phyloP scores from a whole-genome alignment of 2,113 vertebrate species.

The Clarias magur region DNA sequence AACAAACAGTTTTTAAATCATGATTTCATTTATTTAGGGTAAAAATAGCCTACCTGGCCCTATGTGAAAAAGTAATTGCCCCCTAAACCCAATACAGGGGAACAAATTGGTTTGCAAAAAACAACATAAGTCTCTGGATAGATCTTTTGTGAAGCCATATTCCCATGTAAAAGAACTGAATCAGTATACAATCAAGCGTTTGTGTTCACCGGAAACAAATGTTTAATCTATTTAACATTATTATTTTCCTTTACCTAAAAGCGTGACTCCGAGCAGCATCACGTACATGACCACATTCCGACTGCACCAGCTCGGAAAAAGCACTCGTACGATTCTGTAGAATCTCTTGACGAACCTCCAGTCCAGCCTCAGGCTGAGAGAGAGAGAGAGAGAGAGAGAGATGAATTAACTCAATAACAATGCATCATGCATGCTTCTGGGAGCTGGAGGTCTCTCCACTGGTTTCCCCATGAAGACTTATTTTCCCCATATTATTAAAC shows the following conservation, averaged over 20 bases:
- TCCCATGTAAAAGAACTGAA: too few species aligned
- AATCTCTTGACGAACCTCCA: constrained; percentile 83
- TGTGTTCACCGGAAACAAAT: background rate
- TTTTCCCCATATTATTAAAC: background rate
- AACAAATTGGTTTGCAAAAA: too few species aligned
- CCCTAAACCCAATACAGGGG: too few species aligned
- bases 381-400: background rate
- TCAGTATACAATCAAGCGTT: too few species aligned
- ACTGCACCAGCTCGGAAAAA: constrained; percentile 85
- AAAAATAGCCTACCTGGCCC: too few species aligned
- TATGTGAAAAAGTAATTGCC: too few species aligned
- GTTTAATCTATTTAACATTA: background rate
- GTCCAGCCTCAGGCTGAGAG: constrained; percentile 78
- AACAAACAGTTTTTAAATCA: too few species aligned
- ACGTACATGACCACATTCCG: constrained; percentile 85
- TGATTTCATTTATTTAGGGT: too few species aligned
- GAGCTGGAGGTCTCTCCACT: too few species aligned
- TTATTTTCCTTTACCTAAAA: constrained; percentile 76
- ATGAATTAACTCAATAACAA: background rate
- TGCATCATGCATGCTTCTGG: background rate
- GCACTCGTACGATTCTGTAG: constrained; percentile 79
- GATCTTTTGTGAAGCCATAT: too few species aligned
- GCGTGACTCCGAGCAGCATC: constrained; percentile 82
- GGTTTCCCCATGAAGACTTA: too few species aligned
- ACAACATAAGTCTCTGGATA: too few species aligned